Evolutionary conservation across 2,888 invertebrate species (phyloP), one percentile per base, ranked within the genome.

Genomic region (Neoaliturus tenellus): DNA sequence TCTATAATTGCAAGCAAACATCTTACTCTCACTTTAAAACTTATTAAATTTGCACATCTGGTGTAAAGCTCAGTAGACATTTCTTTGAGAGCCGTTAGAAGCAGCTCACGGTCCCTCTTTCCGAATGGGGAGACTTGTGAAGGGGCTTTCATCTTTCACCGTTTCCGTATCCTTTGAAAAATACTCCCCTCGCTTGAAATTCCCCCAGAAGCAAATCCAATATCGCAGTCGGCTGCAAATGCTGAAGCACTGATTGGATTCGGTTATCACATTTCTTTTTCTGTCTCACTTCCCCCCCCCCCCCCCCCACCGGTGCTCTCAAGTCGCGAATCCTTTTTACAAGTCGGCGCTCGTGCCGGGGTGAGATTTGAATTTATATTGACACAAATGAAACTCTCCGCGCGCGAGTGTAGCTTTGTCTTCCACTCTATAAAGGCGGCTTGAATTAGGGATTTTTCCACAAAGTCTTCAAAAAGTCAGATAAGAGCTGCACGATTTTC

Each of bases 111-210:
- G n/a, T n/a, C n/a, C n/a, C n/a, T n/a, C n/a, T n/a, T n/a, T n/a
- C n/a, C n/a, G n/a, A n/a, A n/a, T n/a, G n/a, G n/a, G n/a, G n/a
- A n/a, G n/a, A n/a, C n/a, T n/a, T 75, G 4, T 2, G 28, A 73
- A 10, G 41, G 20, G 78, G 55, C 78, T 78, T 78, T 78, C 78
- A 78, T 78, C 78, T 78, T 78, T n/a, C 73, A n/a, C 31, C 55
- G 20, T 78, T 78, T 78, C 78, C 78, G 78, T 78, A 78, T 78
- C 55, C 78, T 78, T 55, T 78, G 78, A 55, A 78, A 78, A 55
- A 78, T 51, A 55, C 48, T 51, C 55, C 78, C 51, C 78, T 48
- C 78, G 51, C 33, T 78, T 75, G 25, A 75, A 51, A 25, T 41
- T 41, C 41, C 44, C 48, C 44, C 75, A 3, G 48, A 23, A 25